These are phyloP conservation scores for Gymnogyps californianus DNA, from an alignment of 2,113 vertebrate genomes.

Conservation along the genomic window DNA sequence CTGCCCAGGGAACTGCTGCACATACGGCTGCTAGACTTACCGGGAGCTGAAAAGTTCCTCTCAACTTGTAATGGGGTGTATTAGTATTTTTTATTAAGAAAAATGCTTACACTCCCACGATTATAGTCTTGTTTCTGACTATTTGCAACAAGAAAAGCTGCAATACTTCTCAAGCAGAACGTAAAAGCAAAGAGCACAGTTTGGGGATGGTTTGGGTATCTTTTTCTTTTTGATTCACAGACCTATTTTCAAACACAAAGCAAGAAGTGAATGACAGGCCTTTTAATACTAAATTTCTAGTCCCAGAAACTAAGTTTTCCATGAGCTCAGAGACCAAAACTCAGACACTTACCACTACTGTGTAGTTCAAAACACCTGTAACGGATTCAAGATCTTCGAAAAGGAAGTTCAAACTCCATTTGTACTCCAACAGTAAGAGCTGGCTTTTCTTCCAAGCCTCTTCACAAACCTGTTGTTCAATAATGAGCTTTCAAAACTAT, in stretches of 20 bases:
- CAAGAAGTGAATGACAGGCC: background rate
- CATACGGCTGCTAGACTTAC: background rate
- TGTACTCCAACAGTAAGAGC: background rate
- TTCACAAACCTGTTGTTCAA: constrained; percentile 24
- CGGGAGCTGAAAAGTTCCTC: background rate
- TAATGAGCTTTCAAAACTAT: constrained; percentile 38
- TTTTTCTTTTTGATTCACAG: background rate
- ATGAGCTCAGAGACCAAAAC: background rate
- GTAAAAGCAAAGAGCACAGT: background rate
- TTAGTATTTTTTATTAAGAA: background rate
- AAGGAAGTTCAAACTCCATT: background rate
- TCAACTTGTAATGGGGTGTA: background rate
- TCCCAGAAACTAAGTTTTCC: background rate
- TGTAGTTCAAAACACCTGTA: background rate
- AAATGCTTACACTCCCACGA: background rate
- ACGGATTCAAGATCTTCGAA: background rate
- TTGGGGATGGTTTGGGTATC: background rate
- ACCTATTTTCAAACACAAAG: background rate
- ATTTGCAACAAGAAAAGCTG: background rate
- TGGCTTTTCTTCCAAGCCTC: background rate
- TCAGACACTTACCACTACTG: background rate
- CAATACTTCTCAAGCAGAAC: background rate
- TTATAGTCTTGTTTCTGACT: background rate
- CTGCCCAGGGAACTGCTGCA: background rate
- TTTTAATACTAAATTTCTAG: background rate